phyloP scores from a whole-genome alignment of 2,113 vertebrate species.

The Dinomys branickii region DNA sequence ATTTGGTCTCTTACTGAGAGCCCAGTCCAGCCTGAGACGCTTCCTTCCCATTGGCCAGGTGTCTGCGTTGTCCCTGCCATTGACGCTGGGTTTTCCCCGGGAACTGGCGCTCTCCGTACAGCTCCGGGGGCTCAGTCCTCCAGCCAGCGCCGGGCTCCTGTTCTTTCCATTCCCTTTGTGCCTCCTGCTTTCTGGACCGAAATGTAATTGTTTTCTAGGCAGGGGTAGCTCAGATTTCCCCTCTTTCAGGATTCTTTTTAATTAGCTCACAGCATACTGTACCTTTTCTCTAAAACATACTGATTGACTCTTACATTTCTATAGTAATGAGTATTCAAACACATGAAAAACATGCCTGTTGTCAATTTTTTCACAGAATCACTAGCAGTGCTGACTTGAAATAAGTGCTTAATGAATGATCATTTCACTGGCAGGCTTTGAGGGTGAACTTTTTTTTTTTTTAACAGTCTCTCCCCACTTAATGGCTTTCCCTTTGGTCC shows the following conservation, averaged over 20 bases:
- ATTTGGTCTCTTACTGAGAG: background rate
- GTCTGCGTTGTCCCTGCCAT: background rate
- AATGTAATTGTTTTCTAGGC: background rate
- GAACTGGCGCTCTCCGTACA: background rate
- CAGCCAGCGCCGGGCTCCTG: background rate
- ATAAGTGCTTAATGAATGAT: background rate
- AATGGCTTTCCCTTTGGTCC: conserved; percentile 55
- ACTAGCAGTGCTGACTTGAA: background rate
- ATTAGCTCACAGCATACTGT: background rate
- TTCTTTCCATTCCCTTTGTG: background rate
- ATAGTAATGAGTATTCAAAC: background rate
- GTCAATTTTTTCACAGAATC: background rate
- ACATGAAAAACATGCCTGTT: background rate
- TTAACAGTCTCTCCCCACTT: background rate
- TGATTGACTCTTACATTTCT: background rate
- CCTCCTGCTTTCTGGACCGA: background rate
- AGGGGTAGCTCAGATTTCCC: background rate
- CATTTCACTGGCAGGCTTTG: background rate
- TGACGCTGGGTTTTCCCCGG: background rate
- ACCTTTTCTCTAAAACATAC: background rate
- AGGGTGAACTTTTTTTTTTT: background rate
- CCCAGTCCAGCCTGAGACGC: background rate
- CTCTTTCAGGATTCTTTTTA: background rate
- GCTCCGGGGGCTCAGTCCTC: background rate
- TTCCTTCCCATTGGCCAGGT: background rate